Base-by-base conservation (phyloP, 1,140 invertebrate genomes). In the Atta colombica region DNA sequence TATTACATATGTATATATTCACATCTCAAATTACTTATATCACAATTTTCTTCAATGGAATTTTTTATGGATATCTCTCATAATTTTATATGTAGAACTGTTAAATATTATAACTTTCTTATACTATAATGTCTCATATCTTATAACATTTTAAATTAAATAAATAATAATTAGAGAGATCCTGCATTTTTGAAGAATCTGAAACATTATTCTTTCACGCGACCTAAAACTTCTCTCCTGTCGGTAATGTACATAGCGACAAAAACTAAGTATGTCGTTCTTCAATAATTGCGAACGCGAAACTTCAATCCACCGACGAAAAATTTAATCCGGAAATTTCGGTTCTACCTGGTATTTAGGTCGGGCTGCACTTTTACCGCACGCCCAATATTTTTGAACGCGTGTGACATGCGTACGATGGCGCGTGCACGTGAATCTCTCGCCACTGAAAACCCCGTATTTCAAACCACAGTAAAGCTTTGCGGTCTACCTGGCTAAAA, bases 241-340 rank as follows among this genome's bases (percentile, higher is more conserved):
- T 66, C 61, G n/a, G 66, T 74, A 82, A 82, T 74, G 28, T 25
- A 58, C 55, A 25, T 72, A 31, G 80, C 35, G 51, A 58, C 55
- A 84, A 84, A 84, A 84, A 84, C 68, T 61, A 82, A 72, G 80
- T 74, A 82, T 69, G 69, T 18, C 55, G 69, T 61, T 61, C 80
- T 75, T 84, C 72, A 84, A 84, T 84, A 84, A 84, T 74, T 75
- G 68, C 68, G 78, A 60, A 82, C 78, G 35, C 35, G 51, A 10
- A 82, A 81, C 53, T 53, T 60, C 68, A 82, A 82, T 82, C 68
- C 68, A 53, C 18, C 25, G 39, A 25, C 39, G 80, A 74, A 74
- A 82, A 82, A 82, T 82, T 82, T 74, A 74, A 82, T 82, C 80
- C 55, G 68, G 25, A 82, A 82, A 82, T 82, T 82, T 82, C 53